phyloP scores from a whole-genome alignment of 2,113 vertebrate species.

The Chaetodon auriga region DNA sequence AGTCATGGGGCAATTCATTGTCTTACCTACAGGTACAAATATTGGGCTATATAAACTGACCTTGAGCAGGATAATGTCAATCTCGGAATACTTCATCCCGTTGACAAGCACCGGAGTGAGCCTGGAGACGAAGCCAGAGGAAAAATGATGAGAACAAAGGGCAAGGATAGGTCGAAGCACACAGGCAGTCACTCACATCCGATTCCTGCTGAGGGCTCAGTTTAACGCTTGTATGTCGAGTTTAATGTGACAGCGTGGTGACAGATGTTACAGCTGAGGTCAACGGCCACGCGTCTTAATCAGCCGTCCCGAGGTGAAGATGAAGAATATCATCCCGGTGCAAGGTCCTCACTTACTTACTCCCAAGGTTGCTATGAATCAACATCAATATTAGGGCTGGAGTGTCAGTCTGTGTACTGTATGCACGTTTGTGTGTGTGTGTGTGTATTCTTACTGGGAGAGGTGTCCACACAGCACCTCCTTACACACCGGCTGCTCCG shows the following conservation, averaged over 20 bases:
- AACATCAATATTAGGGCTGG: slow-evolving; percentile 31
- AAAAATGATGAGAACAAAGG: slow-evolving; percentile 53
- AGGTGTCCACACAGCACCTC: slow-evolving; percentile 95
- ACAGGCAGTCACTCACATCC: slow-evolving; percentile 55
- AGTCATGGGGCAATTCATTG: slow-evolving; percentile 16
- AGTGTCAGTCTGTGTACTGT: slow-evolving; percentile 17
- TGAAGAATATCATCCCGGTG: slow-evolving; percentile 38
- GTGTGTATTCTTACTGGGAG: slow-evolving; percentile 80
- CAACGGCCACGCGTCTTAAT: slow-evolving; percentile 64
- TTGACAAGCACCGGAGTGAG: slow-evolving; percentile 97
- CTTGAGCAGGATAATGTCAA: slow-evolving; percentile 98
- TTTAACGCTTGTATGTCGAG: slow-evolving; percentile 18
- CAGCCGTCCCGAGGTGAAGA: slow-evolving; percentile 34
- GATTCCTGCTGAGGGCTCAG: slow-evolving; percentile 33
- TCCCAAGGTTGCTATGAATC: slow-evolving; percentile 62
- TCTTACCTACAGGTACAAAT: slow-evolving; percentile 17
- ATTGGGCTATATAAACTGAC: slow-evolving; percentile 81
- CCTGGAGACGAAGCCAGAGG: slow-evolving; percentile 78
- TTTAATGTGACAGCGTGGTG: slow-evolving; percentile 51
- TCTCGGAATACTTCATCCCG: slow-evolving; percentile 99
- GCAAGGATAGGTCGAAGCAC: slow-evolving; percentile 41
- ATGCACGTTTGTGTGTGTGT: slow-evolving; percentile 17
- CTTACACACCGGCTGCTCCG: slow-evolving; percentile 97
- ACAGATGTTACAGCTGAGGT: slow-evolving; percentile 66
- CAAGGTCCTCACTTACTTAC: slow-evolving; percentile 41